Percentiles rank a stretch among this genome's conserved stretches.
Evolutionary conservation across 2,113 vertebrate species (phyloP).

Genomic region (Saccopteryx bilineata): DNA sequence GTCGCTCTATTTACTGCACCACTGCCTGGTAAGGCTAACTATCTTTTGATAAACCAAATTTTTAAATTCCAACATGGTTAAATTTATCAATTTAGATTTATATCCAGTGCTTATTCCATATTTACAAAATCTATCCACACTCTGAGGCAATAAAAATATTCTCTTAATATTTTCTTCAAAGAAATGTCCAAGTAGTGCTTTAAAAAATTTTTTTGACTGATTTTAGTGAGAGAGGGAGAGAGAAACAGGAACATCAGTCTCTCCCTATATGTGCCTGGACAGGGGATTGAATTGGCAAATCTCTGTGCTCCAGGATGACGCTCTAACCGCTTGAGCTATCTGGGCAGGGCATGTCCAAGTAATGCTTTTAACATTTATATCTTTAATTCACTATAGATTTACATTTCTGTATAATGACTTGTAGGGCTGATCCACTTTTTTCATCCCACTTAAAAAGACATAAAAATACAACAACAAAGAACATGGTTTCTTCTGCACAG

Average conservation of each 20-base stretch:
- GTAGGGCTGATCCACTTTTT: background rate
- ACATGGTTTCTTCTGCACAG: background rate
- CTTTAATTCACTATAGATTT: conserved; percentile 30
- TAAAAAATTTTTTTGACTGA: too few species aligned
- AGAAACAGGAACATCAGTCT: too few species aligned
- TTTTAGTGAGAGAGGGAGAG: too few species aligned
- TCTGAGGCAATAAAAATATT: conserved; percentile 30
- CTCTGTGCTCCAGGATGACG: too few species aligned
- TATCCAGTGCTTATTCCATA: background rate
- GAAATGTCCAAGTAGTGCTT: conserved; percentile 12
- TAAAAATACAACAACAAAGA: background rate
- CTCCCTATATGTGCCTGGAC: too few species aligned
- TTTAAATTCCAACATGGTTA: conserved; percentile 11
- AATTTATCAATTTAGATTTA: conserved; percentile 13
- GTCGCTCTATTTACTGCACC: too few species aligned
- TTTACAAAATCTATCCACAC: background rate
- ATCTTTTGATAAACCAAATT: conserved; percentile 10
- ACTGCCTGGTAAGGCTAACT: background rate
- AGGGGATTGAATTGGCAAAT: too few species aligned
- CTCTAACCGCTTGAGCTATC: too few species aligned
- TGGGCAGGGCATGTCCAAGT: background rate
- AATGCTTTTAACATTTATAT: background rate
- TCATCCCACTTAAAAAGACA: background rate
- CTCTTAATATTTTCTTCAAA: background rate
- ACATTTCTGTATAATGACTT: background rate